A percentile compares a stretch with the other conserved stretches of the same genome.
These are phyloP conservation scores for Scophthalmus maximus DNA, from an alignment of 2,113 vertebrate species.

Conservation along the genomic window DNA sequence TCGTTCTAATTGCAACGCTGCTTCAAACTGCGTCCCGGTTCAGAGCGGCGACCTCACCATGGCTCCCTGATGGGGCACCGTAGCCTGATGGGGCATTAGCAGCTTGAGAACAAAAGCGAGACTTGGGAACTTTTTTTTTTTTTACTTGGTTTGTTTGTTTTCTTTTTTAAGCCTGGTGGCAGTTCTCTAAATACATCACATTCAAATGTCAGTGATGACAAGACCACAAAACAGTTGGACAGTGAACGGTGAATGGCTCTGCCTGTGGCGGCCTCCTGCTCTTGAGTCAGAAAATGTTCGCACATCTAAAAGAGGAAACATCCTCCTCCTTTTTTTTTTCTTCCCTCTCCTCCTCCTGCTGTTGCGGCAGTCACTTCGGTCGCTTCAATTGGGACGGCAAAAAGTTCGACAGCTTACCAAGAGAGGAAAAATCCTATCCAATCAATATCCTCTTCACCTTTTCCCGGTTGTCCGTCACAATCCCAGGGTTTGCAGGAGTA, in stretches of 20 bases:
- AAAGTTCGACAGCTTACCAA: background rate
- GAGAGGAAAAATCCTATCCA: background rate
- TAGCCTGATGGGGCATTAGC: constrained; percentile 50
- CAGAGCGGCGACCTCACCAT: background rate
- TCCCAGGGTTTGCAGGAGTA: constrained; percentile 95
- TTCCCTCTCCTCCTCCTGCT: background rate
- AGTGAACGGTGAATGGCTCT: constrained; percentile 32
- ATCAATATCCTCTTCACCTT: background rate
- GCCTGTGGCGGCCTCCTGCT: constrained; percentile 48
- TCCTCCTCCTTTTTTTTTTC: background rate
- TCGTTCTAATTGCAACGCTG: no score
- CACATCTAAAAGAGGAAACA: constrained; percentile 46
- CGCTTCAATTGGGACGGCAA: no score
- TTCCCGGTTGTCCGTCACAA: accelerated
- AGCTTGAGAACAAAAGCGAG: constrained; percentile 53
- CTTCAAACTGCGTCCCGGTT: constrained; percentile 8
- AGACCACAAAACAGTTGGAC: constrained; percentile 41
- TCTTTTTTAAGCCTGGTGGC: constrained; percentile 18
- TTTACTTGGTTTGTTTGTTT: background rate
- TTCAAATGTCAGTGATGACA: constrained; percentile 70
- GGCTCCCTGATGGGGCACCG: constrained; percentile 1
- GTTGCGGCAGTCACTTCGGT: background rate
- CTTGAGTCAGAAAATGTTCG: constrained; percentile 41
- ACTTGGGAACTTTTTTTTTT: constrained; percentile 4
- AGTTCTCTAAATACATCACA: constrained; percentile 45